Percentiles rank a stretch among this genome's conserved stretches.
phyloP scores from a whole-genome alignment of 2,113 vertebrate genomes.

The Urocynchramus pylzowi region DNA sequence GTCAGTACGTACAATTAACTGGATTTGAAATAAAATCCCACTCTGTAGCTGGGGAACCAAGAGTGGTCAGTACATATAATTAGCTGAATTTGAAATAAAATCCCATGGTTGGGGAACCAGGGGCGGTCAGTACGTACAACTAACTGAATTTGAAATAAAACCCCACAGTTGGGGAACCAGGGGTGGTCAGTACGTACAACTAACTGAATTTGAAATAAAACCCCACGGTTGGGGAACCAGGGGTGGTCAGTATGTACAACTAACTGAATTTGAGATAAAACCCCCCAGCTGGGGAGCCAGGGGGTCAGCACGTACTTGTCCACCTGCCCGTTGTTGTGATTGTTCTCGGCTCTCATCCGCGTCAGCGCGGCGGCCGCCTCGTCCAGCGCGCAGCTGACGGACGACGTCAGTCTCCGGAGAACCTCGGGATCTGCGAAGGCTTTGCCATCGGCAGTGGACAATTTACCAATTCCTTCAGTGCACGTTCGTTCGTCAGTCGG shows the following conservation, averaged over 20 bases:
- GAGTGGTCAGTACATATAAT: not conserved
- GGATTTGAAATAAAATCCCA: too few species aligned
- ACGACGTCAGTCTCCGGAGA: conserved; percentile 94
- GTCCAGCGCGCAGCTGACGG: conserved; percentile 97
- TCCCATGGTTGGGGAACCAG: rapidly evolving
- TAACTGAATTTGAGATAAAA: not conserved
- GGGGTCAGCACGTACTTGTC: conserved; percentile 90
- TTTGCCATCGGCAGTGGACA: conserved; percentile 99
- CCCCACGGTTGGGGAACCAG: rapidly evolving
- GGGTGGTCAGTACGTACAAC: not conserved
- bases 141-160: not conserved
- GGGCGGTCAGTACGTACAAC: not conserved
- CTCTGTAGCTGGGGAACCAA: rapidly evolving
- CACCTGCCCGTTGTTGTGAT: conserved; percentile 91
- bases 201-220: not conserved
- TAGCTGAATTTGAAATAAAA: not conserved
- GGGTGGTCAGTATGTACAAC: rapidly evolving
- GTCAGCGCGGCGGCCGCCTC: conserved; percentile 97
- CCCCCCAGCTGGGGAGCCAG: rapidly evolving
- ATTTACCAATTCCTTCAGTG: conserved; percentile 96
- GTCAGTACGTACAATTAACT: not conserved
- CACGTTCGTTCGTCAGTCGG: conserved; percentile 64
- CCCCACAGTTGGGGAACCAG: rapidly evolving
- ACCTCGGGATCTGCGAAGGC: conserved; percentile 99
- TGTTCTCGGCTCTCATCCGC: conserved; percentile 97